Conservation (phyloP, 2,797 vertebrate species). For the Peromyscus attwateri region DNA sequence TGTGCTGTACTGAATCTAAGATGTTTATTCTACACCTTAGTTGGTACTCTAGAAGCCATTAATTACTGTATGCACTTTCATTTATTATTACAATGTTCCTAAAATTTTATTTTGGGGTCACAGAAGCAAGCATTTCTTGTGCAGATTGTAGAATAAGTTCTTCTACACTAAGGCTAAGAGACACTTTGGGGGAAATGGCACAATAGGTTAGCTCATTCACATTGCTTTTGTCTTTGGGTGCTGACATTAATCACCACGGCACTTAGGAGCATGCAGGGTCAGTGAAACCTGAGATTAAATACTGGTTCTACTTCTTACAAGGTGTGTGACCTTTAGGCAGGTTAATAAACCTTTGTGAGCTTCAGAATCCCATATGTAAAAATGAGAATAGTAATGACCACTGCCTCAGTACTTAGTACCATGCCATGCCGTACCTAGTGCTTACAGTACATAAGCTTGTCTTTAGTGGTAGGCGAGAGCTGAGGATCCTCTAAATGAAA, state of each 20-base stretch:
- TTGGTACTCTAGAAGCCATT: not conserved
- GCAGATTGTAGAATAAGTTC: slow-evolving; percentile 6
- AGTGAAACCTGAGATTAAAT: not conserved
- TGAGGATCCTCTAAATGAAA: slow-evolving; percentile 37
- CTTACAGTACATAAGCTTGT: not conserved
- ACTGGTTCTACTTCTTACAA: slow-evolving; percentile 32
- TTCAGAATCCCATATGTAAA: slow-evolving; percentile 9
- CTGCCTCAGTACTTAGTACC: not conserved
- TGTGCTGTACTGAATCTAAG: not conserved
- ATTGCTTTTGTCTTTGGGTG: slow-evolving; percentile 1
- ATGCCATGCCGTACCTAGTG: not conserved
- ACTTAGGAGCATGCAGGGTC: not conserved
- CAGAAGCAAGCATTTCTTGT: not conserved
- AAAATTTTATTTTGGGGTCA: not conserved
- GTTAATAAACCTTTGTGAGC: slow-evolving; percentile 12
- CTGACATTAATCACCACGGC: not conserved
- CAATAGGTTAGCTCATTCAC: not conserved
- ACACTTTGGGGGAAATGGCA: not conserved
- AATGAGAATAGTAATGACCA: not conserved
- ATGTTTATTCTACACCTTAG: not conserved
- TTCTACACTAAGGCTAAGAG: not conserved
- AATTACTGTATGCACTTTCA: not conserved
- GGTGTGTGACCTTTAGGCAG: not conserved
- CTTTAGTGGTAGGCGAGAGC: not conserved
- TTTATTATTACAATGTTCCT: not conserved